Base-by-base conservation (phyloP, 2,888 invertebrate species). In the Eulithis prunata region DNA sequence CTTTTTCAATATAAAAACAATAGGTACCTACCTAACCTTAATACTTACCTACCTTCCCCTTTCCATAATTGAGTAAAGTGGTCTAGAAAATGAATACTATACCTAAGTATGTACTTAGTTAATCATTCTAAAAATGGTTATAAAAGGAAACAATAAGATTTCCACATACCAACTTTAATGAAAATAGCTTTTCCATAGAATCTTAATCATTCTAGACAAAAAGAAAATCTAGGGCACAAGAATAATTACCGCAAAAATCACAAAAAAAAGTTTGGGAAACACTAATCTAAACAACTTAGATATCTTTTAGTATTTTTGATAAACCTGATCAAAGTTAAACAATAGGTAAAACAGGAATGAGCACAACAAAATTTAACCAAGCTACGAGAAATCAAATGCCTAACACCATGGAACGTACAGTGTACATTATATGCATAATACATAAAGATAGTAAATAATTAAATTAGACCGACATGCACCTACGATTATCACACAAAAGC, bases 131-230 rank as follows among this genome's bases (percentile, higher is more conserved):
- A 41, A 41, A 41, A 41, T 41, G 58, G 53, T 41, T 14, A 41
- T 11, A 41, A 54, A 75, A 74, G 61, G 66, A 74, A 76, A 78
- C 61, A 61, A 62, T 52, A n/a, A 8, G 10, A 49, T 67, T 76
- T 66, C 71, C 77, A 77, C 76, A 81, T 78, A 75, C 78, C 78
- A 81, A 81, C 78, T 86, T 85, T 85, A 85, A 77, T 86, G 78
- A 85, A 83, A 85, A 85, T 83, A 84, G 78, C 49, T 82, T 80
- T 78, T 76, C 78, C 76, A 81, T 77, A 70, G 75, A 84, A 81
- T 78, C 74, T 77, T 80, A 79, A 78, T 73, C 76, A 78, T 71
- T 73, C 78, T 74, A 79, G 75, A 79, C 73, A 77, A 77, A 77
- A 76, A 72, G 70, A 62, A 55, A 57, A 56, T 64, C 54, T 58